Percentiles rank a stretch among this genome's conserved stretches.
These are phyloP conservation scores for Epinephelus lanceolatus DNA, from an alignment of 2,113 vertebrate genomes.

Conservation along the genomic window DNA sequence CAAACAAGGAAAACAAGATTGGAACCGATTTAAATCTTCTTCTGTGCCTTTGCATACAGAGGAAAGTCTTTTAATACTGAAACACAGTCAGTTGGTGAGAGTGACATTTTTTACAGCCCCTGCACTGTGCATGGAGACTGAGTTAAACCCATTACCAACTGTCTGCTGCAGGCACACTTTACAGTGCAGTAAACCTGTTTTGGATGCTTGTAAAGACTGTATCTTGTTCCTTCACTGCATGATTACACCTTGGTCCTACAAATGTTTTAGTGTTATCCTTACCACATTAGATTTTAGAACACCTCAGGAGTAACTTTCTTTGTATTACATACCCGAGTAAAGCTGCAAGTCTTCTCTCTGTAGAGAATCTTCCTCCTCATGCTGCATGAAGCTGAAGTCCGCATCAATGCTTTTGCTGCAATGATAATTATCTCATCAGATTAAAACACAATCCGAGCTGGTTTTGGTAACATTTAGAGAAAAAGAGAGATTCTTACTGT, in stretches of 20 bases:
- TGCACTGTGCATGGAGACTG: conserved; percentile 2
- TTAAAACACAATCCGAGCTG: conserved; percentile 20
- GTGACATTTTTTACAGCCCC: conserved; percentile 4
- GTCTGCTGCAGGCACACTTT: conserved; percentile 34
- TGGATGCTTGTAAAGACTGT: conserved; percentile 31
- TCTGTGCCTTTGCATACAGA: background rate
- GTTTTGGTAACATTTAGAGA: conserved; percentile 24
- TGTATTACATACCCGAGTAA: background rate
- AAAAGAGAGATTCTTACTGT: conserved; percentile 35
- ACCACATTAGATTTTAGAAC: background rate
- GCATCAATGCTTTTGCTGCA: background rate
- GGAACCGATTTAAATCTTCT: background rate
- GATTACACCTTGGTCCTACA: conserved; percentile 13
- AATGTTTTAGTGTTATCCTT: background rate
- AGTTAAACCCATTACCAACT: conserved; percentile 15
- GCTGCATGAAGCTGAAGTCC: background rate
- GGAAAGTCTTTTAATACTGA: background rate
- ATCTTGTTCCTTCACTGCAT: conserved; percentile 5
- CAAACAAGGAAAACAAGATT: background rate
- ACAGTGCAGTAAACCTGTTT: conserved; percentile 48
- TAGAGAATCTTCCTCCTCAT: background rate
- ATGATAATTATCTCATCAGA: conserved; percentile 35
- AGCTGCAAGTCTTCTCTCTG: background rate
- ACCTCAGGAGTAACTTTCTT: no score
- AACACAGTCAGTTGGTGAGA: background rate